Conservation (phyloP, 2,113 vertebrate species). For the Corythaeola cristata region DNA sequence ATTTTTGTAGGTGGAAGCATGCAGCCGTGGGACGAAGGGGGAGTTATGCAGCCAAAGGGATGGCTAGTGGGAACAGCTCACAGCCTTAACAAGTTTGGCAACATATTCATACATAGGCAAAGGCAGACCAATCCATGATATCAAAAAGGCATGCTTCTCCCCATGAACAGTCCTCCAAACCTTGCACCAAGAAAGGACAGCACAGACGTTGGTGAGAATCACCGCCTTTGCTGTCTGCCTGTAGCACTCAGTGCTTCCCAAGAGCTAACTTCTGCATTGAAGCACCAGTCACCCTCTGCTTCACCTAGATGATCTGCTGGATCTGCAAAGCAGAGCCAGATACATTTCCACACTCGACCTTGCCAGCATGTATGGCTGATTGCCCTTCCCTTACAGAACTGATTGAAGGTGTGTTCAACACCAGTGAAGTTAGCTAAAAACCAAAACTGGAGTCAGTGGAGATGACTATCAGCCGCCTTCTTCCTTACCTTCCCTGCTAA, state of each 20-base stretch:
- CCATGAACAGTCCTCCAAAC: not conserved
- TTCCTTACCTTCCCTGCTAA: not conserved
- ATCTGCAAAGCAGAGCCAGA: not conserved
- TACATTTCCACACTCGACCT: not conserved
- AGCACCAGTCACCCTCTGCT: not conserved
- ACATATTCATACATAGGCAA: not conserved
- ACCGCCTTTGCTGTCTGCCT: not conserved
- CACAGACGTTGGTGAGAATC: not conserved
- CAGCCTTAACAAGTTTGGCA: not conserved
- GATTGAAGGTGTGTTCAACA: not conserved
- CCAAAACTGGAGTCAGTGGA: not conserved
- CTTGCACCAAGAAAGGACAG: not conserved
- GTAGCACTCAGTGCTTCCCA: fast-evolving
- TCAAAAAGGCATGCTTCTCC: not conserved
- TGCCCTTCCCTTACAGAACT: not conserved
- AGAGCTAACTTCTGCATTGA: not conserved
- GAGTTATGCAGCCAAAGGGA: not conserved
- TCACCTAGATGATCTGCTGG: not conserved
- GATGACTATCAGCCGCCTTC: not conserved
- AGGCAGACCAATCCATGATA: not conserved
- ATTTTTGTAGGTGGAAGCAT: not conserved
- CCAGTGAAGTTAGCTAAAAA: not conserved
- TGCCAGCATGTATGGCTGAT: fast-evolving
- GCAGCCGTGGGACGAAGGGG: too few relatives aligned
- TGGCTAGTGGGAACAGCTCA: not conserved